phyloP scores from a whole-genome alignment of 2,113 vertebrate genomes.

The Pionites leucogaster region DNA sequence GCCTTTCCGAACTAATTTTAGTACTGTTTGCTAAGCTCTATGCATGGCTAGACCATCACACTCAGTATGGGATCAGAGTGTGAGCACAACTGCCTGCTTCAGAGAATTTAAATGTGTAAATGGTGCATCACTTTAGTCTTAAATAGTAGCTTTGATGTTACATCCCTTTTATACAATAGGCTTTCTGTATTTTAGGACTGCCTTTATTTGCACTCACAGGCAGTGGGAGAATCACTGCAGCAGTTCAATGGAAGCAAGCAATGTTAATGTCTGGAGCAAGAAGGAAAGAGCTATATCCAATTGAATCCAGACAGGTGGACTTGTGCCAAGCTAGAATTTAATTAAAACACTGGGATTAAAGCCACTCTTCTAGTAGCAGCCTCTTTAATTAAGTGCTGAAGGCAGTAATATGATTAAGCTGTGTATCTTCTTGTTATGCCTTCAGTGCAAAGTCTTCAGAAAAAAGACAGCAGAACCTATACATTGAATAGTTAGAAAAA shows the following conservation, averaged over 20 bases:
- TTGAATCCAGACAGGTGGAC: slow-evolving; percentile 25
- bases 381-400: slow-evolving; percentile 62
- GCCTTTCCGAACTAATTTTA: neutral
- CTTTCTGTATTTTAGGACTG: neutral
- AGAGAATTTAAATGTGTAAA: neutral
- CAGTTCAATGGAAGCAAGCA: neutral
- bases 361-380: slow-evolving; percentile 35
- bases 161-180: neutral
- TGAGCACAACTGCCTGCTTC: neutral
- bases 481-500: neutral
- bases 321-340: slow-evolving; percentile 47
- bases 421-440: slow-evolving; percentile 1
- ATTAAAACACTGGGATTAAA: slow-evolving; percentile 60
- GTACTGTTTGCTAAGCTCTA: neutral
- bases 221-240: neutral
- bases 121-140: neutral
- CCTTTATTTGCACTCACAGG: neutral
- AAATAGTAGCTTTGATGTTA: neutral
- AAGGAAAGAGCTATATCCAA: neutral
- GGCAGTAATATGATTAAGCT: slow-evolving; percentile 34
- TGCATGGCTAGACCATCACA: neutral
- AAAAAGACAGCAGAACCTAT: neutral
- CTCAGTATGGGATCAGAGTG: neutral
- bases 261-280: neutral
- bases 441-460: neutral